A percentile compares a stretch with the other conserved stretches of the same genome.
Evolutionary conservation across 2,888 invertebrate species (phyloP).

Genomic region (Parthenolecanium corni): DNA sequence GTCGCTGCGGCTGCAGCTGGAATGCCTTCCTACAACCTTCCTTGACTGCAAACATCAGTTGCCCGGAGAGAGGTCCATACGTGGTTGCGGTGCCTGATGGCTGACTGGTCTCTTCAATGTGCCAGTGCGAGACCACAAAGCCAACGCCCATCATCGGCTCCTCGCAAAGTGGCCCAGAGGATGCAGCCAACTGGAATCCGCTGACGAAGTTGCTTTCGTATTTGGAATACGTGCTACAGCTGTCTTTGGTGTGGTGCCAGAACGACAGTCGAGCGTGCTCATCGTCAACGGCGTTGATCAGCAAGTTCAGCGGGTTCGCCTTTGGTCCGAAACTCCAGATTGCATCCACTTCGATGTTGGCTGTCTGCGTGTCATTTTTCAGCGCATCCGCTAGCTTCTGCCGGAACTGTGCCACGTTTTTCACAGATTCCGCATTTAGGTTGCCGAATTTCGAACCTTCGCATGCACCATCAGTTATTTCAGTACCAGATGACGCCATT

Average conservation of each 20-base stretch:
- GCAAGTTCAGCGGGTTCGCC: slow-evolving; percentile 76
- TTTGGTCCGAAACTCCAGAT: slow-evolving; percentile 90
- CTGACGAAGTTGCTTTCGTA: slow-evolving; percentile 68
- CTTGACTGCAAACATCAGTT: slow-evolving; percentile 81
- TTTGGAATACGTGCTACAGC: slow-evolving; percentile 34
- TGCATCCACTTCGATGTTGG: slow-evolving; percentile 45
- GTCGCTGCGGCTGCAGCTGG: slow-evolving; percentile 73
- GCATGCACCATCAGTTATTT: slow-evolving; percentile 5
- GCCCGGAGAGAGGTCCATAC: slow-evolving; percentile 54
- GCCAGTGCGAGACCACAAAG: slow-evolving; percentile 80
- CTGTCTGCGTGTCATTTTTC: slow-evolving; percentile 13
- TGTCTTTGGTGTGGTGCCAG: slow-evolving; percentile 25
- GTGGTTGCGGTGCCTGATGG: slow-evolving; percentile 35
- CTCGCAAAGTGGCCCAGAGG: slow-evolving; percentile 89
- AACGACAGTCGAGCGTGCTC: slow-evolving; percentile 25
- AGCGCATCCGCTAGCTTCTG: slow-evolving; percentile 25
- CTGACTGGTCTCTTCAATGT: slow-evolving; percentile 36
- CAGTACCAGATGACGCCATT: slow-evolving; percentile 6
- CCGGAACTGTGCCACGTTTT: slow-evolving; percentile 16
- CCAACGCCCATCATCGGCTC: slow-evolving; percentile 94
- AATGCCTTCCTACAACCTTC: slow-evolving; percentile 80
- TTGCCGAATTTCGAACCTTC: not conserved
- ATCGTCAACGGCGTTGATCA: slow-evolving; percentile 70
- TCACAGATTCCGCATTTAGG: not conserved
- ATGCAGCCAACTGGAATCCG: slow-evolving; percentile 73